Conservation (phyloP, 2,888 invertebrate genomes). For the Chaetogeoica ovagalla region DNA sequence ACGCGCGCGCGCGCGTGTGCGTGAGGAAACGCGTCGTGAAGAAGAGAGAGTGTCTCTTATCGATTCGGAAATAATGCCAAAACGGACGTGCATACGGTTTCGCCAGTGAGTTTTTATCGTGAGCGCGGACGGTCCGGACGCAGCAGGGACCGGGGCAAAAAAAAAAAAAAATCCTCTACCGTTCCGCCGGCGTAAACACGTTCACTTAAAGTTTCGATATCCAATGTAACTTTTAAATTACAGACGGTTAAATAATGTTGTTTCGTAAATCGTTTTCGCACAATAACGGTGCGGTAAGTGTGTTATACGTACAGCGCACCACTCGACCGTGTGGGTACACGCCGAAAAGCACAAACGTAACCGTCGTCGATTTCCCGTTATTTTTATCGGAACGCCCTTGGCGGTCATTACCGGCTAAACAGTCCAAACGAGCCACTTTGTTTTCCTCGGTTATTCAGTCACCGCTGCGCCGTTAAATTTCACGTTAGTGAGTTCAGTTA, state of each 20-base stretch:
- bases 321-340: too few relatives aligned
- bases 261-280: slow-evolving; percentile 31
- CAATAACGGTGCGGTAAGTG: slow-evolving; percentile 1
- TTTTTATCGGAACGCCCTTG: slow-evolving; percentile 16
- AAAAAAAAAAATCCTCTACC: slow-evolving; percentile 10
- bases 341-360: too few relatives aligned
- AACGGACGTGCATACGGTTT: slow-evolving; percentile 46
- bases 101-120: slow-evolving; percentile 32
- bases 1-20: background rate
- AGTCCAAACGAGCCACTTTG: background rate
- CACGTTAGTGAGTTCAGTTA: too few relatives aligned
- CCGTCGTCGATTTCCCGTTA: background rate
- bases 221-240: slow-evolving; percentile 43
- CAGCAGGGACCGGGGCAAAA: background rate
- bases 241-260: slow-evolving; percentile 45
- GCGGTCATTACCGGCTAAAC: background rate
- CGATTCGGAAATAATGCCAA: slow-evolving; percentile 50
- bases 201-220: slow-evolving; percentile 45
- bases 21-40: too few relatives aligned
- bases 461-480: background rate
- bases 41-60: slow-evolving; percentile 25
- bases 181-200: slow-evolving; percentile 9
- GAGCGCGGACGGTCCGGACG: slow-evolving; percentile 10
- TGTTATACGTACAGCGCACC: too few relatives aligned
- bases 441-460: background rate